A percentile compares a stretch with the other conserved stretches of the same genome.
Conservation (phyloP, 2,888 invertebrate genomes). For the Diarsia brunnea region DNA sequence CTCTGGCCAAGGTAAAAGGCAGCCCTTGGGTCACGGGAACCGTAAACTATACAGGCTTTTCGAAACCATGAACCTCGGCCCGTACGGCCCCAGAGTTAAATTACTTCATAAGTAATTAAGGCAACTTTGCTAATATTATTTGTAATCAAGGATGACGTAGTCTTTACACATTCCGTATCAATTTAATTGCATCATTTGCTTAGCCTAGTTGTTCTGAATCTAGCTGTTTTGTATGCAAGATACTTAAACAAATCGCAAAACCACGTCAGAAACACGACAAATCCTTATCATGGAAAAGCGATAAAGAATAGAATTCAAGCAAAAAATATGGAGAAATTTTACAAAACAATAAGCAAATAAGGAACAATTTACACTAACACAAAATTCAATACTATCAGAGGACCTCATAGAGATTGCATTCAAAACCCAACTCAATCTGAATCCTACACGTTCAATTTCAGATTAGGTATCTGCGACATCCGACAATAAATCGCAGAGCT, state of each 20-base stretch:
- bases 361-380: conserved; percentile 29
- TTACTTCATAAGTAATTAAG: too few species aligned
- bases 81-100: too few species aligned
- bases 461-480: conserved; percentile 66
- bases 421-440: conserved; percentile 60
- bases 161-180: conserved; percentile 2
- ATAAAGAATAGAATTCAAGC: not conserved
- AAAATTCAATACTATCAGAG: conserved; percentile 25
- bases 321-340: not conserved
- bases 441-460: conserved; percentile 66
- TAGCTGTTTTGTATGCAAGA: not conserved
- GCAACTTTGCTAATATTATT: not conserved
- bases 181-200: not conserved
- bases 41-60: too few species aligned
- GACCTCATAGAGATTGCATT: conserved; percentile 43
- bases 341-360: conserved; percentile 21
- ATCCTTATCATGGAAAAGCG: not conserved
- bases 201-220: not conserved
- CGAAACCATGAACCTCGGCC: too few species aligned
- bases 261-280: not conserved
- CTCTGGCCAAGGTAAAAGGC: too few species aligned
- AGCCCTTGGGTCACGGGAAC: too few species aligned
- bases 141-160: not conserved
- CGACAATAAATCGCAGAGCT: conserved; percentile 78
- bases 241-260: conserved; percentile 3